Percentiles rank a stretch among this genome's conserved stretches.
phyloP scores from a whole-genome alignment of 1,140 invertebrate genomes.

The Augochlora pura region DNA sequence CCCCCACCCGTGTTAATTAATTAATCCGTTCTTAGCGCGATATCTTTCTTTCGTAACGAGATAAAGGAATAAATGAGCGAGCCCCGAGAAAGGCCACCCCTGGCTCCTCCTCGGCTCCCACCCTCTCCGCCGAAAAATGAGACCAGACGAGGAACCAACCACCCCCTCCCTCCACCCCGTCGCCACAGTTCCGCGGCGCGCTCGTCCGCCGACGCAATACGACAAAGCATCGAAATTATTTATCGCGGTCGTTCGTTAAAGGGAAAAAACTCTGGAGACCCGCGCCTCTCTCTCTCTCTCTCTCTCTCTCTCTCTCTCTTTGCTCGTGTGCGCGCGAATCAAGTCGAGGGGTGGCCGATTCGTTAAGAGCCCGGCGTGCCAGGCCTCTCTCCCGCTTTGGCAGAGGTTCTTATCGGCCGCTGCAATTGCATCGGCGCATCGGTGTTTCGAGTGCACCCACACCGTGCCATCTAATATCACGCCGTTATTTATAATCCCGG shows the following conservation, averaged over 20 bases:
- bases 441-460: conserved; percentile 19
- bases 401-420: conserved; percentile 63
- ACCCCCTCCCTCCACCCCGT: conserved; percentile 33
- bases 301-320: too few relatives aligned
- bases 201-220: conserved; percentile 63
- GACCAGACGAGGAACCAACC: conserved; percentile 16
- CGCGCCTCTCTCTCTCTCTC: conserved; percentile 16
- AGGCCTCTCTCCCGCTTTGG: conserved; percentile 57
- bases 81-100: background rate
- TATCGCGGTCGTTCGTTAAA: conserved; percentile 76
- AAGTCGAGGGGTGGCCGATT: conserved; percentile 41
- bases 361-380: conserved; percentile 33
- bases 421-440: conserved; percentile 44
- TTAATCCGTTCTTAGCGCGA: conserved; percentile 41
- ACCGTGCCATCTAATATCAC: background rate
- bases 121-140: conserved; percentile 48
- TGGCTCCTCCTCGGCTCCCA: background rate
- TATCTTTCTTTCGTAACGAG: conserved; percentile 51
- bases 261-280: conserved; percentile 65
- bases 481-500: conserved; percentile 69
- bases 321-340: conserved; percentile 19
- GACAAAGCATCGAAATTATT: conserved; percentile 72
- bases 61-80: conserved; percentile 56
- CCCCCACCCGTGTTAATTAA: conserved; percentile 47
- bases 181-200: conserved; percentile 44